These are phyloP conservation scores for Stenchaetothrips biformis DNA, from an alignment of 2,888 invertebrate species.

Conservation along the genomic window DNA sequence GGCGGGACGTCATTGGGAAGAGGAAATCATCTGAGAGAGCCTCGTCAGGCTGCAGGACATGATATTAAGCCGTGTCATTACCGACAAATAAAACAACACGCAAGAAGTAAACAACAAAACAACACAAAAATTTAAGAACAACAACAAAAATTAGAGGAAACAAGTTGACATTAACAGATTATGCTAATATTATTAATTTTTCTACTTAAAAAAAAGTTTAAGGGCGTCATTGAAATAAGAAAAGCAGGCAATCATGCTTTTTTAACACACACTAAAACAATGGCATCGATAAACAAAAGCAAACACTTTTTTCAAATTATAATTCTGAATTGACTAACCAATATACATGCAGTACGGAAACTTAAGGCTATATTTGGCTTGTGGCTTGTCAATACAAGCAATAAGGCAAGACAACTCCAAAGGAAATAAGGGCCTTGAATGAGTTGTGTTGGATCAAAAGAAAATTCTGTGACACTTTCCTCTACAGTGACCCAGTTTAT, in stretches of 20 bases:
- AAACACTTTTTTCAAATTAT: too few species aligned
- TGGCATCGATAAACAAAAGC: background rate
- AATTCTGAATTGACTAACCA: too few species aligned
- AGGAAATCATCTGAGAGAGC: constrained; percentile 97
- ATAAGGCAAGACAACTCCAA: too few species aligned
- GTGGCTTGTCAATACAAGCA: too few species aligned
- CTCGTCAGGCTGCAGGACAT: constrained; percentile 77
- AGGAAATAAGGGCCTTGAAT: too few species aligned
- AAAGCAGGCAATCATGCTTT: too few species aligned
- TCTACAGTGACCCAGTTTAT: too few species aligned
- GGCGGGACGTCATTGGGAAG: constrained; percentile 94
- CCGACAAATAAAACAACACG: constrained; percentile 36
- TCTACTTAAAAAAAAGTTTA: constrained; percentile 27
- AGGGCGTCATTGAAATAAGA: too few species aligned
- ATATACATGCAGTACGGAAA: too few species aligned
- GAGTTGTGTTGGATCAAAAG: too few species aligned
- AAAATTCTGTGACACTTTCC: too few species aligned
- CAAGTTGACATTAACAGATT: background rate
- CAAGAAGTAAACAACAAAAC: constrained; percentile 34
- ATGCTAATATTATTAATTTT: background rate
- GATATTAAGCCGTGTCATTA: constrained; percentile 14
- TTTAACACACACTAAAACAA: background rate
- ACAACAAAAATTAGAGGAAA: constrained; percentile 28
- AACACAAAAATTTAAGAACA: constrained; percentile 29
- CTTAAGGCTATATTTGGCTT: too few species aligned